Percentiles rank a stretch among this genome's conserved stretches.
Evolutionary conservation across 2,113 vertebrate species (phyloP).

Genomic region (Lontra canadensis): DNA sequence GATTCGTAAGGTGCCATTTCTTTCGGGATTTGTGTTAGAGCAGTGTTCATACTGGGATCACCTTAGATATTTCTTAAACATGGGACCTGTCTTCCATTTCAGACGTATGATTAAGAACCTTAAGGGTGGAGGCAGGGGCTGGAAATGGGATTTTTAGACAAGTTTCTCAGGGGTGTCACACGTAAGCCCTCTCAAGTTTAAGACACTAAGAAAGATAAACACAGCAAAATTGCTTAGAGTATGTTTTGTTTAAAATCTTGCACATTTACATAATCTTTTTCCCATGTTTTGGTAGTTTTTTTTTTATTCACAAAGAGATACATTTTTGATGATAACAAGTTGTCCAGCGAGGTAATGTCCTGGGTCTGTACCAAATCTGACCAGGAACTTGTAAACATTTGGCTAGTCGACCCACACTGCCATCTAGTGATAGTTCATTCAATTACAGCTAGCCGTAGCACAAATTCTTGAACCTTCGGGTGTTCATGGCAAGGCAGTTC

Average conservation of each 20-base stretch:
- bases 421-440: slow-evolving; percentile 64
- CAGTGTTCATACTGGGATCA: background rate
- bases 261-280: background rate
- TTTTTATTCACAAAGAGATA: slow-evolving; percentile 11
- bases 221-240: background rate
- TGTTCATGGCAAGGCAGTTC: background rate
- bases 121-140: background rate
- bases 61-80: background rate
- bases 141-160: background rate
- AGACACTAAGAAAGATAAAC: background rate
- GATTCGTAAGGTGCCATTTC: background rate
- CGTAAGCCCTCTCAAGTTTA: background rate
- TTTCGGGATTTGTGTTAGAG: background rate
- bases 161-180: background rate
- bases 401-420: slow-evolving; percentile 31
- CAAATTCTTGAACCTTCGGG: background rate
- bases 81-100: background rate
- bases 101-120: background rate
- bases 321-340: background rate
- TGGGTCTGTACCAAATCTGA: background rate
- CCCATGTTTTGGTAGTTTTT: background rate
- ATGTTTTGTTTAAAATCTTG: slow-evolving; percentile 3
- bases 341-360: background rate
- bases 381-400: background rate
- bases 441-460: background rate